Evolutionary conservation across 92 coral and sea anemone species (phyloP).

Genomic region (Diadumene lineata): DNA sequence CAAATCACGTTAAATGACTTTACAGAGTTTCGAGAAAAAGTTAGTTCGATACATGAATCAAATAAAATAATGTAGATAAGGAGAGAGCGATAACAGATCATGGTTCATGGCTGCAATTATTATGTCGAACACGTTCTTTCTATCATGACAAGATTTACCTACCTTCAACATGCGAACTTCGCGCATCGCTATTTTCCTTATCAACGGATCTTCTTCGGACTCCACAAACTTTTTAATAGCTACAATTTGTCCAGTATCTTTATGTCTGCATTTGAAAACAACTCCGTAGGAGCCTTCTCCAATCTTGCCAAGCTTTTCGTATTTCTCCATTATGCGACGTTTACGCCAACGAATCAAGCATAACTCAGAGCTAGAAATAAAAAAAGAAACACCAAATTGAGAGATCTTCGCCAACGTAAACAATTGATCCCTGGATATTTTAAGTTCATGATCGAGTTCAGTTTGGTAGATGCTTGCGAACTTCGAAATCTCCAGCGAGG

Average conservation of each 20-base stretch:
- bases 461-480: no score
- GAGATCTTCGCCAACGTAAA: not conserved
- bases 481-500: not conserved
- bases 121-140: not conserved
- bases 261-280: slow-evolving; percentile 94
- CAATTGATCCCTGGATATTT: not conserved
- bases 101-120: not conserved
- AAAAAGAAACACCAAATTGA: not conserved
- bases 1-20: not conserved
- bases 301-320: slow-evolving; percentile 89
- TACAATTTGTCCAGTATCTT: slow-evolving; percentile 86
- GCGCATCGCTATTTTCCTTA: slow-evolving; percentile 92
- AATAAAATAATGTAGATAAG: not conserved
- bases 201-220: slow-evolving; percentile 91
- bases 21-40: not conserved
- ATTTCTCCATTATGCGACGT: slow-evolving; percentile 71
- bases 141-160: not conserved
- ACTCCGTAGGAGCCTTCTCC: slow-evolving; percentile 99
- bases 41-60: not conserved
- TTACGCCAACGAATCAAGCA: not conserved
- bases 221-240: slow-evolving; percentile 98
- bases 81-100: slow-evolving; percentile 2
- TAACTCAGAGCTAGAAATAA: slow-evolving; percentile 11
- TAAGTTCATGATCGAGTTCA: not conserved
- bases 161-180: slow-evolving; percentile 97